phyloP scores from a whole-genome alignment of 2,113 vertebrate genomes.

The Hepsetus odoe region DNA sequence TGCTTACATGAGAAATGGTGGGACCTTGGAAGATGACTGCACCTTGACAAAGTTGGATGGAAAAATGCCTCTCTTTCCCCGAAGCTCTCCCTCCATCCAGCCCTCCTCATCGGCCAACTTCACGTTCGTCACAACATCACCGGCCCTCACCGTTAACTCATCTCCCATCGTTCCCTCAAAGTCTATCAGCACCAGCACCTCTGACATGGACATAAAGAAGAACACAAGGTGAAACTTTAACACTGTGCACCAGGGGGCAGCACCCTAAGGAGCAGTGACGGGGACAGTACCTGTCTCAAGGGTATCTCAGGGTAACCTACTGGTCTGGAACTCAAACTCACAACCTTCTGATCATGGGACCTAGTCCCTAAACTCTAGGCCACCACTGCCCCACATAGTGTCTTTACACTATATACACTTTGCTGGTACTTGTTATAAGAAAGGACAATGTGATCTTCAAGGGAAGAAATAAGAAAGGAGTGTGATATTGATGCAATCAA shows the following conservation, averaged over 20 bases:
- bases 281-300: no score
- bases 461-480: no score
- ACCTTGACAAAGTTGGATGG: conserved; percentile 81
- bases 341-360: no score
- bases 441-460: no score
- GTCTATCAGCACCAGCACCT: conserved; percentile 81
- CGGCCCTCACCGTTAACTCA: conserved; percentile 73
- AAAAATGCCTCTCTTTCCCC: conserved; percentile 78
- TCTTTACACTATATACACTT: no score
- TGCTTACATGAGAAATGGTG: neutral
- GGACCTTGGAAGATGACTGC: neutral
- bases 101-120: conserved; percentile 69
- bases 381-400: no score
- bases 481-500: no score
- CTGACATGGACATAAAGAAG: conserved; percentile 51
- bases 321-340: no score
- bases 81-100: conserved; percentile 81
- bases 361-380: no score
- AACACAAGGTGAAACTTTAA: neutral
- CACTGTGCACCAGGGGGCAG: neutral
- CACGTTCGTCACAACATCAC: conserved; percentile 81
- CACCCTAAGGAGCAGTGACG: no score
- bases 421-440: no score
- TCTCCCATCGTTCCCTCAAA: conserved; percentile 74
- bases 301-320: no score